Evolutionary conservation across 2,113 vertebrate species (phyloP).

Genomic region (Gymnogyps californianus): DNA sequence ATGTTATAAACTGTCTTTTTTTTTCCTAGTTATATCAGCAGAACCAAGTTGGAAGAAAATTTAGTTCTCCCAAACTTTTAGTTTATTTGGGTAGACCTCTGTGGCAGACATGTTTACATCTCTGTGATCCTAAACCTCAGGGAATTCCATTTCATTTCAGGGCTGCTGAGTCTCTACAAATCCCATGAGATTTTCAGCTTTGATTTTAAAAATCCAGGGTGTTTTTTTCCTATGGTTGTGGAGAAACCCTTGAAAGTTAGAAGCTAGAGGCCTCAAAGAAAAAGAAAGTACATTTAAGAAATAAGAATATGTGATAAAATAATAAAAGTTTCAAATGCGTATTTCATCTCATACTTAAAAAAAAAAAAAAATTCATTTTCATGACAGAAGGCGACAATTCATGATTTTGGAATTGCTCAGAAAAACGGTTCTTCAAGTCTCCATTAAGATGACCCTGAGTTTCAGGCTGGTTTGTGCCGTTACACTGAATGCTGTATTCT

Average conservation of each 20-base stretch:
- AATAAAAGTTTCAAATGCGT: background rate
- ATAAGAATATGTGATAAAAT: background rate
- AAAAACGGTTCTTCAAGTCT: background rate
- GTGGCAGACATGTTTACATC: background rate
- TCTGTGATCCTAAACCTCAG: background rate
- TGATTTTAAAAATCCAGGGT: background rate
- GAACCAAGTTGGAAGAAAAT: background rate
- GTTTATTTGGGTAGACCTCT: background rate
- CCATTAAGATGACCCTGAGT: background rate
- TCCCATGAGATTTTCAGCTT: background rate
- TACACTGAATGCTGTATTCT: background rate
- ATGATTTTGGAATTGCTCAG: background rate
- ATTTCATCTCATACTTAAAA: background rate
- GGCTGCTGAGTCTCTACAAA: background rate
- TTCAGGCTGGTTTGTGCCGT: background rate
- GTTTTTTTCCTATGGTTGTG: background rate
- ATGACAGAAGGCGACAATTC: background rate
- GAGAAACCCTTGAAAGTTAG: background rate
- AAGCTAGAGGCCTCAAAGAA: background rate
- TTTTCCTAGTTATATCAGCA: background rate
- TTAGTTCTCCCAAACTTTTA: background rate
- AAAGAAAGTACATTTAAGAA: background rate
- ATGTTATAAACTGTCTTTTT: background rate
- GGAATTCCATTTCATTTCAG: conserved; percentile 13
- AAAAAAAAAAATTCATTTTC: background rate